A percentile compares a stretch with the other conserved stretches of the same genome.
Conservation (phyloP, 2,113 vertebrate species). For the Podarcis raffonei region DNA sequence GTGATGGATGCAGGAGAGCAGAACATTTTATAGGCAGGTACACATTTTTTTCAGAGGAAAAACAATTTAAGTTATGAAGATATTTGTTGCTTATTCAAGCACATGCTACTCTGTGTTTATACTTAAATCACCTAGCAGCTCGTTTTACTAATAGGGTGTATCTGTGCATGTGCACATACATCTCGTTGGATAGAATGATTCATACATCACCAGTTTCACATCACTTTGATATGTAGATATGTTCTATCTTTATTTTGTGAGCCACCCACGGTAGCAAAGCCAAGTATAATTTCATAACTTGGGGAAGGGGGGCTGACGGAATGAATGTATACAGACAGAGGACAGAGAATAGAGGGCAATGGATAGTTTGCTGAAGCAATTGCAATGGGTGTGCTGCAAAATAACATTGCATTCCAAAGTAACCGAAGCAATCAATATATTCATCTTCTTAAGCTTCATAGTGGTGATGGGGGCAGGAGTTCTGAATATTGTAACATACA, state of each 20-base stretch:
- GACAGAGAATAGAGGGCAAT: background rate
- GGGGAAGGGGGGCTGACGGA: constrained; percentile 1
- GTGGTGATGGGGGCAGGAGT: background rate
- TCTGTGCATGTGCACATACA: background rate
- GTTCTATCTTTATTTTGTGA: constrained; percentile 60
- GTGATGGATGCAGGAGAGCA: background rate
- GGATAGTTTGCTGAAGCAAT: background rate
- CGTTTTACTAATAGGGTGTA: background rate
- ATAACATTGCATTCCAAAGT: background rate
- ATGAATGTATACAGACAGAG: background rate
- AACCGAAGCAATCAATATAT: background rate
- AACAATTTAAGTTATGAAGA: background rate
- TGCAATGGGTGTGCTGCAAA: background rate
- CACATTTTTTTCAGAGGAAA: background rate
- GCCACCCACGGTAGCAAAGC: constrained; percentile 46
- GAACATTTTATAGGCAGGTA: background rate
- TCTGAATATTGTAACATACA: background rate
- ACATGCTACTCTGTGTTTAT: background rate
- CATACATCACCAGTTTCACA: constrained; percentile 45
- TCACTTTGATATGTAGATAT: constrained; percentile 57
- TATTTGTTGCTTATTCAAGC: background rate
- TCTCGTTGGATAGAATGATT: constrained; percentile 38
- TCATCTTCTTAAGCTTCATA: background rate
- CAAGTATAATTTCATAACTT: constrained; percentile 53
- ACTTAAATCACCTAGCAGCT: background rate